These are phyloP conservation scores for Lasioglossum morio DNA, from an alignment of 2,888 invertebrate species.

Conservation along the genomic window DNA sequence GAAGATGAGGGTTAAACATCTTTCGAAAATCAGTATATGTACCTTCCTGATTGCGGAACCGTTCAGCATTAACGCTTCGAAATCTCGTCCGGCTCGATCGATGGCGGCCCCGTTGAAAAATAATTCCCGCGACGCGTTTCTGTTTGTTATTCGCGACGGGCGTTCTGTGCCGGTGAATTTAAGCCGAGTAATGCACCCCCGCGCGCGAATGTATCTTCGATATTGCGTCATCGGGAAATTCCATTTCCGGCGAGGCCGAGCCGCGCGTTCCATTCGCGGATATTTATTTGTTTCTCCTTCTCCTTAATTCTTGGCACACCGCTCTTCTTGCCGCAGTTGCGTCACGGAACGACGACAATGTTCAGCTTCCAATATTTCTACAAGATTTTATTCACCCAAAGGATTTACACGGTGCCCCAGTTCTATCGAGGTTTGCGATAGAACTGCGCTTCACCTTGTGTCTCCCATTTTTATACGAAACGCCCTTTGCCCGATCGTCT, in stretches of 20 bases:
- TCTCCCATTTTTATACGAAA: neutral
- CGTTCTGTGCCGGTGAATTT: slow-evolving; percentile 29
- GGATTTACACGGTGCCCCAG: neutral
- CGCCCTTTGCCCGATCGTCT: neutral
- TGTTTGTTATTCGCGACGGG: slow-evolving; percentile 29
- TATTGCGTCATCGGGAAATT: slow-evolving; percentile 45
- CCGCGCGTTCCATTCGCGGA: neutral
- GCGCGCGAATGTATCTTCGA: slow-evolving; percentile 33
- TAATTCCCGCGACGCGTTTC: slow-evolving; percentile 14
- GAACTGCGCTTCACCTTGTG: neutral
- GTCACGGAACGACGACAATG: neutral
- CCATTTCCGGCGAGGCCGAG: slow-evolving; percentile 5
- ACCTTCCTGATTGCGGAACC: no score
- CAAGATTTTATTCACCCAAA: neutral
- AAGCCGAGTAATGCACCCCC: neutral
- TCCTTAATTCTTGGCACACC: slow-evolving; percentile 34
- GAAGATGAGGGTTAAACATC: no score
- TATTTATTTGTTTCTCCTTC: slow-evolving; percentile 29
- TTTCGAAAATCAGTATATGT: neutral
- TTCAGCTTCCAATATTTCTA: neutral
- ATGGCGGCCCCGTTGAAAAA: slow-evolving; percentile 11
- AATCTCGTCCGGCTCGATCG: slow-evolving; percentile 1
- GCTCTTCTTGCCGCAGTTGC: slow-evolving; percentile 14
- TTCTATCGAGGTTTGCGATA: neutral
- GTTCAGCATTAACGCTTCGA: neutral